phyloP scores from a whole-genome alignment of 2,113 vertebrate species.

The Mionectes macconnelli region DNA sequence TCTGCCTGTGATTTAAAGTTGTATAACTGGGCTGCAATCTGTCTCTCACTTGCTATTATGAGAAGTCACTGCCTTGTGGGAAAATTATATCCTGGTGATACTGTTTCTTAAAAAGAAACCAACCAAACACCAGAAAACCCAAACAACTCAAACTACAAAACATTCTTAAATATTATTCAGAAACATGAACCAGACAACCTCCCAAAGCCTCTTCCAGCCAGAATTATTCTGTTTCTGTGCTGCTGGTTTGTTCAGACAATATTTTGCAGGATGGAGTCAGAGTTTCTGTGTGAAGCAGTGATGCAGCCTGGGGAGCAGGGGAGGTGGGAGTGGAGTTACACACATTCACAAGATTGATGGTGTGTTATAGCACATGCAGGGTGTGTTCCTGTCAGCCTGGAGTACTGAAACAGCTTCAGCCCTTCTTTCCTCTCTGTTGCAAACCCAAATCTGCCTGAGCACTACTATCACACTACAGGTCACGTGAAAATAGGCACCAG shows the following conservation, averaged over 20 bases:
- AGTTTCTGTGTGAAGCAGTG: not conserved
- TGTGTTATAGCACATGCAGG: not conserved
- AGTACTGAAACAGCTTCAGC: not conserved
- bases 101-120: not conserved
- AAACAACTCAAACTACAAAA: not conserved
- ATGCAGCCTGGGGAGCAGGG: not conserved
- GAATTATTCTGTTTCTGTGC: not conserved
- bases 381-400: not conserved
- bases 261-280: not conserved
- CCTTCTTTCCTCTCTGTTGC: not conserved
- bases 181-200: not conserved
- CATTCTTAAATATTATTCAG: not conserved
- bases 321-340: not conserved
- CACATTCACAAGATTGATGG: not conserved
- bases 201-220: not conserved
- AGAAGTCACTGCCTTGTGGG: not conserved
- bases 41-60: not conserved
- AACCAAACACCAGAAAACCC: not conserved
- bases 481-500: not conserved
- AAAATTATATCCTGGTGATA: not conserved
- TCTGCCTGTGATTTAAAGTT: not conserved
- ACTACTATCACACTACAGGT: fast-evolving
- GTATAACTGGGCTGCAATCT: not conserved
- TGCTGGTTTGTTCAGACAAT: not conserved
- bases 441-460: not conserved